Evolutionary conservation across 2,113 vertebrate species (phyloP).

Genomic region (Gila orcuttii): DNA sequence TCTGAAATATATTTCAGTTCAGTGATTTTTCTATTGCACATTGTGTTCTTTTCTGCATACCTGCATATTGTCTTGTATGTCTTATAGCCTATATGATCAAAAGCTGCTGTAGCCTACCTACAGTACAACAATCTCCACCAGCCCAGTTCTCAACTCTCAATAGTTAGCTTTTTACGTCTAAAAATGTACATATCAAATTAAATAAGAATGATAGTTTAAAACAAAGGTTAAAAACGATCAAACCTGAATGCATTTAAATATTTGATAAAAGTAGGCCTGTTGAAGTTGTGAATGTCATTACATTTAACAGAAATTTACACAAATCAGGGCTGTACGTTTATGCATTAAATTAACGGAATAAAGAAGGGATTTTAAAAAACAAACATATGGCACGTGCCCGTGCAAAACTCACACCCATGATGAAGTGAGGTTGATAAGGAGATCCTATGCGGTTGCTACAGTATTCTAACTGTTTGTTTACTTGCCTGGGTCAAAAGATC

Average conservation of each 20-base stretch:
- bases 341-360: background rate
- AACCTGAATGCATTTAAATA: background rate
- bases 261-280: background rate
- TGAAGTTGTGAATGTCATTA: too few species aligned
- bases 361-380: background rate
- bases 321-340: too few species aligned
- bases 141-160: background rate
- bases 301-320: too few species aligned
- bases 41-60: background rate
- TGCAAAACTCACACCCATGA: background rate
- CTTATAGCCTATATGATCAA: background rate
- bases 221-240: background rate
- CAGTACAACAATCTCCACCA: background rate
- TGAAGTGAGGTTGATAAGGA: background rate
- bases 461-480: background rate
- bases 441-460: background rate
- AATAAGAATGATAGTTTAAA: background rate
- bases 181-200: background rate
- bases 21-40: background rate
- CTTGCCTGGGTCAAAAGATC: background rate
- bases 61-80: background rate
- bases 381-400: background rate
- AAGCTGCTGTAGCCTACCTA: background rate
- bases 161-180: too few species aligned
- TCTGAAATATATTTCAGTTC: background rate